phyloP scores from a whole-genome alignment of 2,797 vertebrate species.

The Limnodromus scolopaceus region DNA sequence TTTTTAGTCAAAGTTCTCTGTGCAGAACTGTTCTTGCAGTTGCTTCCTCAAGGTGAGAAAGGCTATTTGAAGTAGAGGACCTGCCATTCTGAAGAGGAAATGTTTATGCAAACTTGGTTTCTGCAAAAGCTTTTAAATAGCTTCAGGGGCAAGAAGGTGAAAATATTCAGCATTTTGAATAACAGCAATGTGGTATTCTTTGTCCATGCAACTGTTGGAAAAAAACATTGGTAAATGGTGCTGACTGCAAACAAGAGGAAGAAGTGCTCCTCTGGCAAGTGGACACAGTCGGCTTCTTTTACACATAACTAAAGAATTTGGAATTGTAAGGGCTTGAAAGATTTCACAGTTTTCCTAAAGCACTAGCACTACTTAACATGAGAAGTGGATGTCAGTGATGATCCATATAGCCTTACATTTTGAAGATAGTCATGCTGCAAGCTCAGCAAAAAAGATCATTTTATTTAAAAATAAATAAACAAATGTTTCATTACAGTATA shows the following conservation, averaged over 20 bases:
- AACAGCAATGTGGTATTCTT: neutral
- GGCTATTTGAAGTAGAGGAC: neutral
- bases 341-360: neutral
- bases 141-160: neutral
- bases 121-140: neutral
- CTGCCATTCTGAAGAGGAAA: neutral
- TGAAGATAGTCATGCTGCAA: neutral
- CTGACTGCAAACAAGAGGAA: neutral
- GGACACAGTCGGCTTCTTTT: neutral
- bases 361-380: neutral
- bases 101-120: neutral
- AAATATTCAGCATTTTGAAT: neutral
- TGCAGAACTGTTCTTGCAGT: neutral
- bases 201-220: neutral
- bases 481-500: neutral
- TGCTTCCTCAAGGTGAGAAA: neutral
- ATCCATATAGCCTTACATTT: neutral
- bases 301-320: neutral
- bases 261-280: neutral
- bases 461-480: no score
- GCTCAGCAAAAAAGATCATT: neutral
- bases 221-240: neutral
- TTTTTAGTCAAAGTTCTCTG: neutral
- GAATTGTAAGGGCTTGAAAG: neutral
- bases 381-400: neutral